phyloP scores from a whole-genome alignment of 2,113 vertebrate species.

The Tragelaphus buxtoni region DNA sequence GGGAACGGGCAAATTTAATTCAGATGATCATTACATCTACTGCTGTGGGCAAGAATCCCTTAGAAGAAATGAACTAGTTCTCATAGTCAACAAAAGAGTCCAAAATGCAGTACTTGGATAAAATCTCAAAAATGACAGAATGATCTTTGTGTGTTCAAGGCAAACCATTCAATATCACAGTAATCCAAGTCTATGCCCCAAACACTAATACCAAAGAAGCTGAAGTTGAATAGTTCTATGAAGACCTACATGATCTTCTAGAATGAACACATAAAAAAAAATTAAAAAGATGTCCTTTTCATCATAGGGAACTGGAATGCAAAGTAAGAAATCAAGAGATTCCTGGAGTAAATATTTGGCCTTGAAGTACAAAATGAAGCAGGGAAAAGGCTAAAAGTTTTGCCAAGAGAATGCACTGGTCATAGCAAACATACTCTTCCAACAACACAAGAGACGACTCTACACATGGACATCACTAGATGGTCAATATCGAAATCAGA shows the following conservation, averaged over 20 bases:
- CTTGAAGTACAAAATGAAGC: not conserved
- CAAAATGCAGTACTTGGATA: not conserved
- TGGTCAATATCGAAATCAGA: not conserved
- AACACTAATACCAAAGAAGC: not conserved
- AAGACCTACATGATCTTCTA: not conserved
- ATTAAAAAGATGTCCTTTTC: not conserved
- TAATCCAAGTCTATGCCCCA: not conserved
- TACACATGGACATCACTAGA: not conserved
- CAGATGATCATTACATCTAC: not conserved
- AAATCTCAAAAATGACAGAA: not conserved
- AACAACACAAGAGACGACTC: not conserved
- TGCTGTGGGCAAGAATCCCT: not conserved
- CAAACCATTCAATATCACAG: not conserved
- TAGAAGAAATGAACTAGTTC: not conserved
- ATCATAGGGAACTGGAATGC: not conserved
- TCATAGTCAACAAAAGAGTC: not conserved
- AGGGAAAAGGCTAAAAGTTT: not conserved
- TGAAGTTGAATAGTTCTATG: not conserved
- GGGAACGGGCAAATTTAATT: not conserved
- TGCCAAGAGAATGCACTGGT: not conserved
- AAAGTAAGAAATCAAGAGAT: not conserved
- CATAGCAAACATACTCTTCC: not conserved
- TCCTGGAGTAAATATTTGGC: not conserved
- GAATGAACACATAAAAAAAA: not conserved
- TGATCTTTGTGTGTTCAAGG: not conserved